Conservation (phyloP, 2,888 invertebrate genomes). For the Hirudinaria manillensis region DNA sequence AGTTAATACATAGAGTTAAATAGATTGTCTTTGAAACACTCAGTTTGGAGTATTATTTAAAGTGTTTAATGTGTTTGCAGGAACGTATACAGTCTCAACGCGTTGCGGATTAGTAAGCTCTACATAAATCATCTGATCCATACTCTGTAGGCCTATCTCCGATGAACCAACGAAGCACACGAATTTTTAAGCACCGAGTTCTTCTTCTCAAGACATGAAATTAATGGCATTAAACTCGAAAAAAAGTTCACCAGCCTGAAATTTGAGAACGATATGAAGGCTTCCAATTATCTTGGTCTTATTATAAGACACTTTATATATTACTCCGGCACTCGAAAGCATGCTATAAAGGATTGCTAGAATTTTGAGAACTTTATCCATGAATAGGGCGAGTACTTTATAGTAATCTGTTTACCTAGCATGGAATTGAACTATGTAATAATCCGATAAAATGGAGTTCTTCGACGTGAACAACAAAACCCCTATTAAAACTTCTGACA, state of each 20-base stretch:
- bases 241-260: slow-evolving; percentile 1
- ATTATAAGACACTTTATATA: slow-evolving; percentile 12
- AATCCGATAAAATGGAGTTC: background rate
- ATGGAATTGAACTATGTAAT: background rate
- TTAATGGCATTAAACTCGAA: slow-evolving; percentile 11
- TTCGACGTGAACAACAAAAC: background rate
- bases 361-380: background rate
- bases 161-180: too few species aligned
- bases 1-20: too few species aligned
- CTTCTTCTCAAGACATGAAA: background rate
- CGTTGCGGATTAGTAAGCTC: too few species aligned
- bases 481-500: background rate
- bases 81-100: too few species aligned
- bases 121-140: too few species aligned
- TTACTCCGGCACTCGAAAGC: background rate
- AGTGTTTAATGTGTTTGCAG: too few species aligned
- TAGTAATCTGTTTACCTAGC: background rate
- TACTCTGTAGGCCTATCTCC: too few species aligned
- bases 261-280: slow-evolving; percentile 5
- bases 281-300: slow-evolving; percentile 8
- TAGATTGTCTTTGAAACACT: too few species aligned
- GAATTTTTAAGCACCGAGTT: too few species aligned
- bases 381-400: background rate
- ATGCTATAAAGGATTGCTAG: too few species aligned
- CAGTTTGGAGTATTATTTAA: too few species aligned